Base-by-base conservation (phyloP, 1,140 invertebrate genomes). In the Macrostomum lignano region DNA sequence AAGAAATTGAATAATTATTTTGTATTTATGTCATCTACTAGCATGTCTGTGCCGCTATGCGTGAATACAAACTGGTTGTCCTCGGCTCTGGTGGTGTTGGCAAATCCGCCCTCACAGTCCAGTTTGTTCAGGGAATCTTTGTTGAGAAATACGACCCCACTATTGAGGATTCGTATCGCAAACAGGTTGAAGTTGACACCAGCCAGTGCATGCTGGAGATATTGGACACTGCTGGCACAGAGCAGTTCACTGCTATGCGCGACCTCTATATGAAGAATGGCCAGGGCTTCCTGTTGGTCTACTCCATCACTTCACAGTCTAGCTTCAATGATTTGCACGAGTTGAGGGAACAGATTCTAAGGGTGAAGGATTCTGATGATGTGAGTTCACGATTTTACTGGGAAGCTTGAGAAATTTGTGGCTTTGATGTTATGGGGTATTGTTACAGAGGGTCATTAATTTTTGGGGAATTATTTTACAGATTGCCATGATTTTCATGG, bases 231-330 rank as follows among this genome's bases (percentile, higher is more conserved):
- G 84, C 84, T 23, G 84, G 84, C 0, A 84, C 93, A 58, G 91
- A 98, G 70, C 91, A 98, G 71, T 99, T 98, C 61, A 93, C 91
- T 47, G 84, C 86, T 40, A 98, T 99, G 91, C 69, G 91, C 50
- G 91, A 98, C 66, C 67, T 98, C 43, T 99, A 99, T 58, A 99
- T 99, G 73, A 96, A 96, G 62, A 96, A 96, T 60, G 88, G 88
- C 7, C 84, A 94, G 60, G 88, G 88, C 37, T 98, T 98, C 62
- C 76, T 98, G 35, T 67, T 98, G 46, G 88, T 96, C 22, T 98
- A 98, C 60, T 91, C 82, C 39, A 93, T 94, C 59, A 94, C 32
- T 21, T 11, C 86, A 55, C 88, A 96, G 63, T 93, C 86, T 38
- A 98, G 86, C 36, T 99, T 96, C 64, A 96, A 98, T 61, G 91